Conservation (phyloP, 2,888 invertebrate genomes). For the Acanthoscelides obtectus region DNA sequence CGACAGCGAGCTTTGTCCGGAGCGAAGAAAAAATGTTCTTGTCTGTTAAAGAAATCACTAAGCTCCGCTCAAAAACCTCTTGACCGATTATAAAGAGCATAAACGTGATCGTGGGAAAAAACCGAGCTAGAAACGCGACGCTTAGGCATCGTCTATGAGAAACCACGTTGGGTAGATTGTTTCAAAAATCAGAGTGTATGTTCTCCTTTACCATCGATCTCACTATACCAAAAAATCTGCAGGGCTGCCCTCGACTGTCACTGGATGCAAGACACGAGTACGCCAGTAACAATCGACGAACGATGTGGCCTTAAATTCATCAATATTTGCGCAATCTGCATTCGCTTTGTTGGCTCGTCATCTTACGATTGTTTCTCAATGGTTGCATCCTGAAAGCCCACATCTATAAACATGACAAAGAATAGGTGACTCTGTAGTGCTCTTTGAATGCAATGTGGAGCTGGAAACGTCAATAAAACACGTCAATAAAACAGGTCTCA, state of each 20-base stretch:
- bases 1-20: too few relatives aligned
- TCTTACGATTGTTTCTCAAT: not conserved
- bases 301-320: not conserved
- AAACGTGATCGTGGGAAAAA: too few relatives aligned
- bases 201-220: not conserved
- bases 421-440: not conserved
- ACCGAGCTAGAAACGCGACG: too few relatives aligned
- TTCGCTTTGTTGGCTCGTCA: not conserved
- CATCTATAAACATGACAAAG: not conserved
- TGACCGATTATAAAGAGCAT: too few relatives aligned
- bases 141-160: too few relatives aligned
- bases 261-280: not conserved
- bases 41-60: too few relatives aligned
- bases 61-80: too few relatives aligned
- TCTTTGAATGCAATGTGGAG: not conserved
- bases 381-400: not conserved
- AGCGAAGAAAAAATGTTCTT: too few relatives aligned
- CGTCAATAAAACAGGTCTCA: too few relatives aligned
- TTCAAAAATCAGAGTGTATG: too few relatives aligned
- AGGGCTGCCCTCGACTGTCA: not conserved
- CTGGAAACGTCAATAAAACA: not conserved
- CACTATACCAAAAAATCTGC: not conserved
- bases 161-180: too few relatives aligned
- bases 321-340: not conserved
- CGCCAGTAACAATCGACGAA: not conserved